These are phyloP conservation scores for Pammene fasciana DNA, from an alignment of 2,888 invertebrate genomes.

Conservation along the genomic window DNA sequence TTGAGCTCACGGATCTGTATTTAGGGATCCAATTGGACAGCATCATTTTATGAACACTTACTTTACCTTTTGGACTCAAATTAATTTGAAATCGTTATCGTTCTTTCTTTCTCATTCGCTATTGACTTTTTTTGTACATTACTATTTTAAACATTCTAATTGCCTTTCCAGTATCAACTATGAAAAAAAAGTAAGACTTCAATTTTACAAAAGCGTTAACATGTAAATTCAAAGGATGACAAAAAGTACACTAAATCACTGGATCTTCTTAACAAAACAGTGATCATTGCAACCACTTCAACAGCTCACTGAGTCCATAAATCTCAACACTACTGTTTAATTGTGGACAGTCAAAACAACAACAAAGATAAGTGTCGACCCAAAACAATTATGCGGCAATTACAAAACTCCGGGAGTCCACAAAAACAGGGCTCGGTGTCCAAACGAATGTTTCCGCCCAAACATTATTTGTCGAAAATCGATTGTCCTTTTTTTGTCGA, in stretches of 20 bases:
- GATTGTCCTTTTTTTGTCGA: conserved; percentile 55
- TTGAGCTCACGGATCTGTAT: conserved; percentile 1
- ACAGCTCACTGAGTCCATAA: conserved; percentile 34
- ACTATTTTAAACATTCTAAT: no score
- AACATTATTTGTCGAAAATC: conserved; percentile 51
- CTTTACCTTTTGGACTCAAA: no score
- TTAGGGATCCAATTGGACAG: background rate
- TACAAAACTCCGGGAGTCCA: conserved; percentile 56
- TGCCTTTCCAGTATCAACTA: background rate
- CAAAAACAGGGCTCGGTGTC: conserved; percentile 53
- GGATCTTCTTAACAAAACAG: conserved; percentile 24
- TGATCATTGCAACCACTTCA: conserved; percentile 30
- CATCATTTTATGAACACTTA: background rate
- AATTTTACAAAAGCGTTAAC: conserved; percentile 15
- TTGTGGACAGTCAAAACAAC: conserved; percentile 60
- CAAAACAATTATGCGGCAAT: conserved; percentile 69
- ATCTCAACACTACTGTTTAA: conserved; percentile 39
- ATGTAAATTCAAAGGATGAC: conserved; percentile 20
- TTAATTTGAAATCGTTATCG: no score
- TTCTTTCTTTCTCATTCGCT: no score
- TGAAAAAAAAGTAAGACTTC: background rate
- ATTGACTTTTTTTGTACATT: no score
- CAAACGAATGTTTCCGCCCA: conserved; percentile 47
- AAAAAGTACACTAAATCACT: conserved; percentile 23
- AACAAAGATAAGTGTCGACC: conserved; percentile 59